Base-by-base conservation (phyloP, 2,888 invertebrate species). In the Yponomeuta malinellus region DNA sequence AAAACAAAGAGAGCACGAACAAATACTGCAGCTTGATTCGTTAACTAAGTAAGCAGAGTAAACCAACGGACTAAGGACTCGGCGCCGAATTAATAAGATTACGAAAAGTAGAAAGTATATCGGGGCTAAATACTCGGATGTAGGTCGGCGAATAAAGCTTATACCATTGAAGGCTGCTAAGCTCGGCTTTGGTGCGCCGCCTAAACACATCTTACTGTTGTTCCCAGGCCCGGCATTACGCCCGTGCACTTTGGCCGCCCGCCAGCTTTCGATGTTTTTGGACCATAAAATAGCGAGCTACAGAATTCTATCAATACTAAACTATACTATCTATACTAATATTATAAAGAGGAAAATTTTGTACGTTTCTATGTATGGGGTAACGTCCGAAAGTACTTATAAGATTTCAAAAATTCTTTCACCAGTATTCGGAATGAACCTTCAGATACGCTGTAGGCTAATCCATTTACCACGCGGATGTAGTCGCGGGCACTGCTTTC, bases 171-270 rank as follows among this genome's bases (percentile, higher is more conserved):
- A 67, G 43, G 67, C 37, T 37, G 43, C 67, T 65, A 65, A 65
- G 65, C 65, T 33, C 43, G 43, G 67, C 67, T 67, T 37, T 67
- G 67, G 33, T 10, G 33, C 10, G 65, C 23, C 33, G 33, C 67
- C 67, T 67, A 37, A 67, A 67, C 67, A 67, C 67, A 67, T 67
- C 67, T 67, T 67, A 15, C 43, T 67, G 67, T 43, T 67, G 67
- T 67, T n/a, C 43, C 67, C n/a, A 67, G 33, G 52, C 67, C 43
- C 67, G 33, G 15, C 43, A 43, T 33, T 67, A 67, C 23, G 68
- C 68, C 68, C 48, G 68, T 69, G 79, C 77, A 74, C 77, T 72
- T 76, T 86, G 86, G 86, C 83, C 75, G 74, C 70, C 73, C 76
- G 81, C 86, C 86, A 86, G 82, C 82, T 76, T 43, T 68, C 63